Evolutionary conservation across 2,113 vertebrate species (phyloP).

Genomic region (Ochotona princeps): DNA sequence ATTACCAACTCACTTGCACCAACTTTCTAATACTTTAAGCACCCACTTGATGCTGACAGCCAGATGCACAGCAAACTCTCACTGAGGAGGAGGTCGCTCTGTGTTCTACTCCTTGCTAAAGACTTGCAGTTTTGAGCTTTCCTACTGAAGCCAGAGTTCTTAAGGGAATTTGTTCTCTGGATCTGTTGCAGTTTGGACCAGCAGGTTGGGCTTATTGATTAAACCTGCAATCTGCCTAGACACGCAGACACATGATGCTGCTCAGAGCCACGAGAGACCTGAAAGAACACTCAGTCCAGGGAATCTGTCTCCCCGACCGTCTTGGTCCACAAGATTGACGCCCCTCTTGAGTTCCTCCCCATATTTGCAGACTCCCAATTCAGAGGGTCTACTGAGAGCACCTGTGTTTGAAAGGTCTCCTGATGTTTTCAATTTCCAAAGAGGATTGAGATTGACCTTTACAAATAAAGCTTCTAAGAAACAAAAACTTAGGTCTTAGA

Average conservation of each 20-base stretch:
- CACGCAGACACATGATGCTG: background rate
- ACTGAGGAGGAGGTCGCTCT: background rate
- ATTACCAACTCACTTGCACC: constrained; percentile 67
- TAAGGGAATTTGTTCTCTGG: fast-evolving
- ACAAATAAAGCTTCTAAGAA: background rate
- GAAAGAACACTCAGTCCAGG: background rate
- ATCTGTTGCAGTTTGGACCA: background rate
- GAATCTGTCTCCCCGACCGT: background rate
- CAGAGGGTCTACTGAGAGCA: background rate
- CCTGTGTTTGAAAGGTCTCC: background rate
- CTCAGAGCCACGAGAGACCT: background rate
- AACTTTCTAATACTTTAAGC: constrained; percentile 15
- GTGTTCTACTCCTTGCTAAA: background rate
- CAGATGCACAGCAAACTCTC: constrained; percentile 18
- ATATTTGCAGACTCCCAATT: background rate
- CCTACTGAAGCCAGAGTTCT: background rate
- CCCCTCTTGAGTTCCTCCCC: background rate
- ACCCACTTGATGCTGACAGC: constrained; percentile 19
- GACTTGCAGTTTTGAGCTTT: background rate
- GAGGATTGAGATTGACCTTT: background rate
- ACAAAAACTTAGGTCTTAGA: background rate
- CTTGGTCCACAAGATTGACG: background rate
- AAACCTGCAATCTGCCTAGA: background rate
- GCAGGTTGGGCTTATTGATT: background rate
- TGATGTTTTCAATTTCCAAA: background rate